Base-by-base conservation (phyloP, 2,113 vertebrate genomes). In the Hippolais icterina region DNA sequence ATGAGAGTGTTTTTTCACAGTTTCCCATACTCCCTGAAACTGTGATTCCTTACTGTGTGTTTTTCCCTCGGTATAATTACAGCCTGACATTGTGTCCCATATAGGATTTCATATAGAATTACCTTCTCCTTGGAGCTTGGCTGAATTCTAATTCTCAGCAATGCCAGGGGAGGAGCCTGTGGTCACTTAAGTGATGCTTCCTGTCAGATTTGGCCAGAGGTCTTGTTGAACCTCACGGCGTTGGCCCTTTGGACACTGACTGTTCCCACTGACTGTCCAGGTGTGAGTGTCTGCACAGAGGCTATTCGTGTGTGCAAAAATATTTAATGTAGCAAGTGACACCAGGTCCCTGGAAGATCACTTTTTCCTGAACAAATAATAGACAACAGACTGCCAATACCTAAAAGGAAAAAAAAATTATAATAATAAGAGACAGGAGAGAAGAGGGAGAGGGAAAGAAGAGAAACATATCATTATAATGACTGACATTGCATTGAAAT, bases 81-180 rank as follows among this genome's bases (percentile, higher is more conserved):
- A 69, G 47, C n/a, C 47, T 69, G 18, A n/a, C 47, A 12, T n/a
- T 0, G 0, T 24, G 16, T 57, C 33, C 33, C 18, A 23, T 5
- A 6, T 8, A 37, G 46, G 37, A 37, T 33, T 68, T 44, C 7
- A 3, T 5, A 15, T 12, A 53, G 46, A 41, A 42, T 77, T 37
- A 20, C 6, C 14, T 60, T 52, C 18, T 86, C 46, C 46, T 33
- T 52, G 39, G 53, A 77, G 18, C 17, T 27, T 50, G 31, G 16
- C 17, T 86, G 61, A 59, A 44, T 68, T 86, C 22, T 52, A 11
- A 33, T 19, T 27, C 54, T 44, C 54, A 87, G 17, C 14, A 68
- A 77, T 37, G 37, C 37, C 27, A 33, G 46, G 27, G 11, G 46
- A 68, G 37, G 27, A 77, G 9, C 15, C 64, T 60, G 6, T 46